A percentile compares a stretch with the other conserved stretches of the same genome.
Evolutionary conservation across 2,797 vertebrate species (phyloP).

Genomic region (Cygnus olor): DNA sequence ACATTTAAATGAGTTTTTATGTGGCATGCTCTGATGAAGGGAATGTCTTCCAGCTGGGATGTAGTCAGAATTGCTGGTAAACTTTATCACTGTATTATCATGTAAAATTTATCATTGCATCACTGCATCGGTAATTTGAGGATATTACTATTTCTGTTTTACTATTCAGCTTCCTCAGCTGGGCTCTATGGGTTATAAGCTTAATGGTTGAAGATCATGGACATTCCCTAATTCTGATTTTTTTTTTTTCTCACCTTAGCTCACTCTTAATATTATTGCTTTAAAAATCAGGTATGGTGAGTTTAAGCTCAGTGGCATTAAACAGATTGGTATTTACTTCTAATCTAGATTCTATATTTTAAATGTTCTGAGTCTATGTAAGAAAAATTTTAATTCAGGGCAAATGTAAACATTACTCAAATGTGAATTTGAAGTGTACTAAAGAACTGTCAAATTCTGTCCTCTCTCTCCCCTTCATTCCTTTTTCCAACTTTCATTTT

Average conservation of each 20-base stretch:
- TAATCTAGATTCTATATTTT: background rate
- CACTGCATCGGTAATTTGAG: slow-evolving; percentile 16
- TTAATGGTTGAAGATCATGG: background rate
- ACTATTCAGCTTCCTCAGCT: background rate
- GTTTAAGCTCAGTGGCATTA: background rate
- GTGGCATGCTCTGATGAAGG: slow-evolving; percentile 46
- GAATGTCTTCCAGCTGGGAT: slow-evolving; percentile 67
- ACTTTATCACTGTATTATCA: slow-evolving; percentile 31
- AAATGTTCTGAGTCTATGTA: background rate
- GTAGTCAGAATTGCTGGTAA: slow-evolving; percentile 50
- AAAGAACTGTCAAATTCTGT: background rate
- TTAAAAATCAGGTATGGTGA: background rate
- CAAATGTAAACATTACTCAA: background rate
- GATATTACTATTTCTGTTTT: slow-evolving; percentile 1
- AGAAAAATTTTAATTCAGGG: background rate
- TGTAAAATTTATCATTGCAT: slow-evolving; percentile 52
- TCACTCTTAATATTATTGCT: background rate
- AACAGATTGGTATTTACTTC: background rate
- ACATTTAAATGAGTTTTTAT: slow-evolving; percentile 70
- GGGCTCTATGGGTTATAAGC: background rate
- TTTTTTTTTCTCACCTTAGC: background rate
- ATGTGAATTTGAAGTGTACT: background rate
- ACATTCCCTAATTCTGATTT: background rate
- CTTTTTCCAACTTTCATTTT: background rate
- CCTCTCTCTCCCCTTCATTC: background rate